Conservation (phyloP, 2,888 invertebrate species). For the Diplolepis rosae region DNA sequence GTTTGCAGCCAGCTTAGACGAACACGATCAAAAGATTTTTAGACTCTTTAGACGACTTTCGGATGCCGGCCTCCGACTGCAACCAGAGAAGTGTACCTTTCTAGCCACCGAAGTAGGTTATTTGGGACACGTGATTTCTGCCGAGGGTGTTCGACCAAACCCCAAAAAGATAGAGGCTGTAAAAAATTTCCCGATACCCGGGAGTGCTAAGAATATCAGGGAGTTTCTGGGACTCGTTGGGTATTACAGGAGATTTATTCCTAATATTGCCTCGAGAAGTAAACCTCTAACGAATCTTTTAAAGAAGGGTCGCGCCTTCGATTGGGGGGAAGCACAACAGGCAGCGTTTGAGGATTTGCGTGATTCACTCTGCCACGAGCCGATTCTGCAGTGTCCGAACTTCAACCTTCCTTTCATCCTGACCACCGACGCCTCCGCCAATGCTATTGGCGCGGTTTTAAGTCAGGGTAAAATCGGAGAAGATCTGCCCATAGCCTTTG, state of each 20-base stretch:
- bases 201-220: constrained; percentile 42
- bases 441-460: too few relatives aligned
- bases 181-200: constrained; percentile 42
- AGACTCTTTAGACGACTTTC: constrained; percentile 31
- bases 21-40: constrained; percentile 36
- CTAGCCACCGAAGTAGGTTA: constrained; percentile 39
- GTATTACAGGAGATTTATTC: too few relatives aligned
- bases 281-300: too few relatives aligned
- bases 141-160: constrained; percentile 44
- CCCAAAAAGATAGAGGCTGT: constrained; percentile 42
- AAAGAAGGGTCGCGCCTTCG: too few relatives aligned
- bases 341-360: neutral
- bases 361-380: neutral
- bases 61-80: constrained; percentile 22
- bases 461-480: too few relatives aligned
- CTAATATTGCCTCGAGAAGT: too few relatives aligned
- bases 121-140: constrained; percentile 40
- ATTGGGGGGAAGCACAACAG: neutral
- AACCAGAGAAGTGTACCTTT: constrained; percentile 40
- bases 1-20: constrained; percentile 28
- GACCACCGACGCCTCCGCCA: too few relatives aligned
- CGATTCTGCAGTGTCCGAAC: too few relatives aligned
- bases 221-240: too few relatives aligned
- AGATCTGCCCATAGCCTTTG: constrained; percentile 31
- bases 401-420: too few relatives aligned